Base-by-base conservation (phyloP, 2,797 vertebrate species). In the Peromyscus nudipes region DNA sequence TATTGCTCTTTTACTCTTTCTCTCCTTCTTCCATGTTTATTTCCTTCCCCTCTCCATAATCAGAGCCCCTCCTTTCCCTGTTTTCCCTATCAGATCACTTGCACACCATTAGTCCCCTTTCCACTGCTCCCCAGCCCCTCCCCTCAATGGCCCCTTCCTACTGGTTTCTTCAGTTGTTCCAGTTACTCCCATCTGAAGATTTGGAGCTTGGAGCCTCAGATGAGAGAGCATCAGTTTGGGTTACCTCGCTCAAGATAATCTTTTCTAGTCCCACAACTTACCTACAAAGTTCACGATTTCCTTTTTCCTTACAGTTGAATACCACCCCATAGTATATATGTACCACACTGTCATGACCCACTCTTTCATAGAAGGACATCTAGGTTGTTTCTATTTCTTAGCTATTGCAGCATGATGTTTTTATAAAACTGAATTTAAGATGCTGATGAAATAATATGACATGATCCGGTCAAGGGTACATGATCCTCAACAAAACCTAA, bases 401-500 rank as follows among this genome's bases (percentile, higher is more conserved):
- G 60, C 4, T 43, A 27, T 83, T 83, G 4, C 14, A 83, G n/a
- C 57, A 40, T 13, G 37, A 11, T 64, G 13, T 55, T 92, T 49
- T 84, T 88, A 92, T 19, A 86, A 31, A 84, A 46, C 8, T 86
- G 60, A 69, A 57, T 89, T 94, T 89, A 93, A 92, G 31, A 82
- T 27, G 73, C 3, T n/a, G 84, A 31, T 57, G 76, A 64, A 84
- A 93, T 92, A 85, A 49, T 13, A 82, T 77, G 49, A 55, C 21
- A 55, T 34, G 55, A 27, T 4, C 52, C 89, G 12, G 73, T 83
- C 55, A 89, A 83, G 64, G 16, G 11, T 60, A 88, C 79, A 43
- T 57, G 11, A 1, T 64, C 12, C 14, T 82, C 31, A n/a, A 80
- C 8, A 65, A 88, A 94, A 84, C 27, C 6, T 40, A 69, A 57